Evolutionary conservation across 2,113 vertebrate genomes (phyloP).

Genomic region (Gobiocypris rarus): DNA sequence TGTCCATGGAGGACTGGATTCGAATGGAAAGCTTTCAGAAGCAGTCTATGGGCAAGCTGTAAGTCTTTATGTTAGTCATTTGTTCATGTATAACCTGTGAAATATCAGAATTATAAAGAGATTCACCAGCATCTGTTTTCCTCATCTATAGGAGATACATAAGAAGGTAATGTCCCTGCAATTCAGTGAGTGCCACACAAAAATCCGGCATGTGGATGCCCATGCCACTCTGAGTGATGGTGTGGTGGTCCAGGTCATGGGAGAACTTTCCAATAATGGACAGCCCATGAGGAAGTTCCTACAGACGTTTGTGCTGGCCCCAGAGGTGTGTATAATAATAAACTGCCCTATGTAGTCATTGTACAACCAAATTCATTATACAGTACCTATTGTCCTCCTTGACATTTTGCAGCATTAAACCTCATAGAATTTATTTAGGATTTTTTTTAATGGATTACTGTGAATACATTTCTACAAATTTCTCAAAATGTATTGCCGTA

Average conservation of each 20-base stretch:
- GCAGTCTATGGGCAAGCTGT: slow-evolving; percentile 98
- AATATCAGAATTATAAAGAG: not conserved
- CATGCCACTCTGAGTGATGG: slow-evolving; percentile 95
- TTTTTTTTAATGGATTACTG: not conserved
- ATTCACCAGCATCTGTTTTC: not conserved
- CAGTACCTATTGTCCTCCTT: not conserved
- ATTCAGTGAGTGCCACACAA: slow-evolving; percentile 98
- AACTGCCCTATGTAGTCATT: not conserved
- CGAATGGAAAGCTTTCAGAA: slow-evolving; percentile 92
- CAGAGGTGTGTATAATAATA: slow-evolving; percentile 79
- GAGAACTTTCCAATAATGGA: slow-evolving; percentile 94
- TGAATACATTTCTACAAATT: not conserved
- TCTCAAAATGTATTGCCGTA: not conserved
- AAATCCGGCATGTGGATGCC: slow-evolving; percentile 97
- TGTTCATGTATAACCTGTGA: not conserved
- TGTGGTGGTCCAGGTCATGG: slow-evolving; percentile 97
- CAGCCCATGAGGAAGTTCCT: slow-evolving; percentile 98
- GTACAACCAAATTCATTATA: not conserved
- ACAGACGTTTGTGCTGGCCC: slow-evolving; percentile 98
- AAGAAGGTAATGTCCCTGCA: slow-evolving; percentile 99
- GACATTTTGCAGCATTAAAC: not conserved
- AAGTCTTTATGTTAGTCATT: slow-evolving; percentile 65
- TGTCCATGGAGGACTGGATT: slow-evolving; percentile 94
- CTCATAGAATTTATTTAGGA: not conserved
- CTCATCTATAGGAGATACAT: slow-evolving; percentile 88